Evolutionary conservation across 2,888 invertebrate species (phyloP), one percentile per base, ranked within the genome.

Genomic region (Dioctria linearis): DNA sequence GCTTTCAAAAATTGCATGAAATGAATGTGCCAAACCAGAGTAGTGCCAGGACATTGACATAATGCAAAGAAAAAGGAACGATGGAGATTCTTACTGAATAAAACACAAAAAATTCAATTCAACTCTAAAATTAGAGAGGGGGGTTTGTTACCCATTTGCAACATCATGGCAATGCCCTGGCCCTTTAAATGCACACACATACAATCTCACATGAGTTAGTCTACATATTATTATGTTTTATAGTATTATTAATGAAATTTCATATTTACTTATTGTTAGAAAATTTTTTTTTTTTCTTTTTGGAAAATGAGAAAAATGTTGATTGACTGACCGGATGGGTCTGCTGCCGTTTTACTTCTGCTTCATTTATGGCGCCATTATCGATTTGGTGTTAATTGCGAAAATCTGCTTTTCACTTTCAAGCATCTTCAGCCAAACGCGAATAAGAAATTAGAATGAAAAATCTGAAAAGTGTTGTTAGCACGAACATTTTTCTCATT

Each of bases 151-250:
- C 37, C 61, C 43, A 13, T 78, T 78, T 63, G 71, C 67, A 43
- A 75, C 49, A 76, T 65, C 49, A 85, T 94, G 95, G 95, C 95
- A 95, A 95, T 95, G 95, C 95, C 95, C 95, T 95, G 95, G 95
- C 95, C 93, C 91, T 87, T 90, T 63, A 61, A 46, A 49, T 63
- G 57, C 63, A 76, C 46, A 75, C 75, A 49, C 51, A 76, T 46
- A 76, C 73, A 57, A 76, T 63, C 25, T 25, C 46, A 66, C 11
- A 71, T 51, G 63, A 25, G 2, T 63, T 63, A 76, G 13, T 76
- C 63, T 63, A 63, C 61, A 25, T 25, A 25, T 25, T 25, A 25
- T 25, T 25, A 25, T 25, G 25, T 25, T 25, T 25, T 25, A 25
- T 25, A 25, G 25, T 25, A 25, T 25, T 25, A 25, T 25, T 25